These are phyloP conservation scores for Oryctes rhinoceros DNA, from an alignment of 1,140 invertebrate genomes.

Conservation along the genomic window DNA sequence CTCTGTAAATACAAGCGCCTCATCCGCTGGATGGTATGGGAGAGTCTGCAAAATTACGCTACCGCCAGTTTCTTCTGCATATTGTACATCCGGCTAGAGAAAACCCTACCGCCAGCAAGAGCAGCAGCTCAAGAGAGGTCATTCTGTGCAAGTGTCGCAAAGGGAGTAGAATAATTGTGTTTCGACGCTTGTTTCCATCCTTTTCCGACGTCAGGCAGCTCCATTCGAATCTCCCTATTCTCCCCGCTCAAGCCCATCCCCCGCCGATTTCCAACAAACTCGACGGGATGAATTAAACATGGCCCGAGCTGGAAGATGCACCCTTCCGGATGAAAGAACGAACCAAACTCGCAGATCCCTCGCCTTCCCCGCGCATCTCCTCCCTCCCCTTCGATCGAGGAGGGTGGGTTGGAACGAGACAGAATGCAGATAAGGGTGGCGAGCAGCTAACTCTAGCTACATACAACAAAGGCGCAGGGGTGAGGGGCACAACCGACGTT, in stretches of 20 bases:
- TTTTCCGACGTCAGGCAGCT: neutral
- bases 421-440: conserved; percentile 1
- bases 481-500: neutral
- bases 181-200: conserved; percentile 33
- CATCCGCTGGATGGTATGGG: too few species aligned
- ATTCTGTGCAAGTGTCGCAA: conserved; percentile 59
- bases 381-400: conserved; percentile 10
- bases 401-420: neutral
- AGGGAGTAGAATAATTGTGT: conserved; percentile 60
- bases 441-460: neutral
- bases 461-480: too few species aligned
- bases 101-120: too few species aligned
- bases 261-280: neutral
- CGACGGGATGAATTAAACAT: conserved; percentile 58
- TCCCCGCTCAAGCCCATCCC: conserved; percentile 29
- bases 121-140: conserved; percentile 42
- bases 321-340: conserved; percentile 36
- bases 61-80: too few species aligned
- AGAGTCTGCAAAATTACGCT: too few species aligned
- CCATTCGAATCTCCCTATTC: neutral
- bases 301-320: conserved; percentile 42
- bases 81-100: too few species aligned
- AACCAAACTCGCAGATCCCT: conserved; percentile 32
- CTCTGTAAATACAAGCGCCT: too few species aligned
- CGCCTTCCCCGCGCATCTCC: conserved; percentile 6